A percentile compares a stretch with the other conserved stretches of the same genome.
Evolutionary conservation across 2,113 vertebrate species (phyloP).

Genomic region (Okapia johnstoni): DNA sequence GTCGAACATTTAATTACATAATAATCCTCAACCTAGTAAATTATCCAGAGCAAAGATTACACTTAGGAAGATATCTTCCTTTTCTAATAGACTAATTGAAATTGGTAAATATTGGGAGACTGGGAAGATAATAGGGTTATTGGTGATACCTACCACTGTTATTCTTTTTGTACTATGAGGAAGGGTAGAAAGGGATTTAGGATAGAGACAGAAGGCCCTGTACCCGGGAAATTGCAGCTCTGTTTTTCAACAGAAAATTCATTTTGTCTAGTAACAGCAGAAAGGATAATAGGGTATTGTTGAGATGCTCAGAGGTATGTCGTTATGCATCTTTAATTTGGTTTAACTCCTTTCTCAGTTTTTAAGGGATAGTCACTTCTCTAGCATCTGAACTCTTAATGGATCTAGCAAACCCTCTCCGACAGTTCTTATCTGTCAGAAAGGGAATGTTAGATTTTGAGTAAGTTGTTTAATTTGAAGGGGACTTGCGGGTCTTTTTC

Average conservation of each 20-base stretch:
- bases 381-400: background rate
- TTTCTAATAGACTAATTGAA: background rate
- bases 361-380: background rate
- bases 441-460: background rate
- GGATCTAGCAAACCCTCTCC: background rate
- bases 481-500: background rate
- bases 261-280: background rate
- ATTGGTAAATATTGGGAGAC: background rate
- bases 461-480: slow-evolving; percentile 6
- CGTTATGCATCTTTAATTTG: background rate
- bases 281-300: background rate
- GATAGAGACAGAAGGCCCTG: background rate
- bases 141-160: background rate
- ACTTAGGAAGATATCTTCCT: background rate
- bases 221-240: background rate
- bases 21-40: background rate
- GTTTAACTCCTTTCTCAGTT: background rate
- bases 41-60: background rate
- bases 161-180: background rate
- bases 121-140: background rate
- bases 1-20: background rate
- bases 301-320: background rate
- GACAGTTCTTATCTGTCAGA: background rate
- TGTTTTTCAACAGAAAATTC: background rate
- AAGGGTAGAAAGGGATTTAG: background rate